Base-by-base conservation (phyloP, 2,888 invertebrate genomes). In the Drosophila koepferae region DNA sequence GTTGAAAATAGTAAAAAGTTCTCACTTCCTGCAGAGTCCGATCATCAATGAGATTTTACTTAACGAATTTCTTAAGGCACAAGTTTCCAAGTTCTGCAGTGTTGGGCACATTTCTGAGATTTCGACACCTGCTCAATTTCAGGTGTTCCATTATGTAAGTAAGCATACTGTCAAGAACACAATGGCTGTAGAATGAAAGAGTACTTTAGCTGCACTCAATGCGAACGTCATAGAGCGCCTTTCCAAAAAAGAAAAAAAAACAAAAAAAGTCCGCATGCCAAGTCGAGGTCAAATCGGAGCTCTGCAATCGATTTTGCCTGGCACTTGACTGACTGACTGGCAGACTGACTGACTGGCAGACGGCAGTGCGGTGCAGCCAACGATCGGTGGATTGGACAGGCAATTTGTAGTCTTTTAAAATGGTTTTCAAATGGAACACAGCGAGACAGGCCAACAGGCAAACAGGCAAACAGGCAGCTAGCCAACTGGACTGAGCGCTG, bases 341-440 rank as follows among this genome's bases (percentile, higher is more conserved):
- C 77, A 55, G 76, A 65, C 75, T 18, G 78, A 60, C 73, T n/a
- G 86, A 31, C 66, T 28, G 14, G 56, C 73, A 20, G 86, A 28
- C 68, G 10, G 56, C 68, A n/a, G 60, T 16, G 56, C 20, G 40
- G 43, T 51, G 43, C 55, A 43, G 62, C 43, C 40, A 67, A 44
- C 56, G 78, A 78, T 78, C 70, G 63, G 75, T 78, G 72, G 67
- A 72, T 75, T 85, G 80, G 90, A 81, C 90, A 86, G 90, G 86
- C 86, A 86, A 90, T 88, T 86, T 86, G 90, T 86, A 86, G 86
- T 80, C 86, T 89, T 85, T 90, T 81, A 83, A 86, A 88, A 88
- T 80, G 73, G 72, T 72, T 87, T 80, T 48, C 74, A 89, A 89
- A 85, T 83, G 76, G 68, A 77, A 70, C 69, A 79, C 59, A 55